These are phyloP conservation scores for Nematolebias whitei DNA, from an alignment of 2,113 vertebrate genomes.

Conservation along the genomic window DNA sequence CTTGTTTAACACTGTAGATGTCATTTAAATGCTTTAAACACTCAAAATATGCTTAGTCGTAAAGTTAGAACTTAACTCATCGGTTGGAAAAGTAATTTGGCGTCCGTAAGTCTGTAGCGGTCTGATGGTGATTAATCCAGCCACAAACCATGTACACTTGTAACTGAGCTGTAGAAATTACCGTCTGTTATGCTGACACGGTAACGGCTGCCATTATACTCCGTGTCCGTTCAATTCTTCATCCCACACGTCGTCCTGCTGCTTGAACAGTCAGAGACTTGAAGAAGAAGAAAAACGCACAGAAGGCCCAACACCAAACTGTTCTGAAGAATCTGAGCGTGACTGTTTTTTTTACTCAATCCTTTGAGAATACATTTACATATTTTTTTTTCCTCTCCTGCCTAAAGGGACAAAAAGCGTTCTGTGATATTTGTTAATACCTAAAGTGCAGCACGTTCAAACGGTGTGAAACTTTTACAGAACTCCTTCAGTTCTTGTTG, in stretches of 20 bases:
- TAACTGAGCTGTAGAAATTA: too few species aligned
- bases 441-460: not conserved
- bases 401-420: not conserved
- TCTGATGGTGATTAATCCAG: too few species aligned
- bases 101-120: conserved; percentile 18
- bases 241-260: conserved; percentile 49
- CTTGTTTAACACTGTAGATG: too few species aligned
- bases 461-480: not conserved
- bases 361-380: conserved; percentile 20
- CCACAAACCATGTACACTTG: too few species aligned
- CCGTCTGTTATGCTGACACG: too few species aligned
- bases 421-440: too few species aligned
- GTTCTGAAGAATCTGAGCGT: conserved; percentile 29
- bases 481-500: conserved; percentile 2
- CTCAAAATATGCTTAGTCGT: too few species aligned
- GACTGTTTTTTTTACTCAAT: not conserved
- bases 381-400: conserved; percentile 7
- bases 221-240: conserved; percentile 41
- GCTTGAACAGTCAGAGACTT: conserved; percentile 17
- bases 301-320: conserved; percentile 23
- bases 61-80: too few species aligned
- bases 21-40: too few species aligned
- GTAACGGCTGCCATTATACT: conserved; percentile 41
- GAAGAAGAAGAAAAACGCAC: not conserved
- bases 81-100: conserved; percentile 13